Evolutionary conservation across 2,797 vertebrate species (phyloP).

Genomic region (Pteronotus mesoamericanus): DNA sequence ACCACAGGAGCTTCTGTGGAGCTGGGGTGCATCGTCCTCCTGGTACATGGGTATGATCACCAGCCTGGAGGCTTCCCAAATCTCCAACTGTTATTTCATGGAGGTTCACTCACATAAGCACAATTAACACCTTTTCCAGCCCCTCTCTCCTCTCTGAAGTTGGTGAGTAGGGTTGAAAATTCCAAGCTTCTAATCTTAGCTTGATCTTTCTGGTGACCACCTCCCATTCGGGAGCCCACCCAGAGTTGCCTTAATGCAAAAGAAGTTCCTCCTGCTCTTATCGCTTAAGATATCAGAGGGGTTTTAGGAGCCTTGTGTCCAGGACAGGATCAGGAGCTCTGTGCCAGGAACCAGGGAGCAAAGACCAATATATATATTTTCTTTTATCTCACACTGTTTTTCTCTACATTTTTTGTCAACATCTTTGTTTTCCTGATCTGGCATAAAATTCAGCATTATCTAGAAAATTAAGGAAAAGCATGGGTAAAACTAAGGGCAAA

Average conservation of each 20-base stretch:
- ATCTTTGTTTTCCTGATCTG: background rate
- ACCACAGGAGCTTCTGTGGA: background rate
- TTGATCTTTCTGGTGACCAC: background rate
- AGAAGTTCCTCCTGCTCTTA: background rate
- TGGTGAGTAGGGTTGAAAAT: background rate
- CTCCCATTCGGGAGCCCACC: background rate
- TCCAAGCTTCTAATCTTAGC: background rate
- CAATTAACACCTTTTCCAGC: background rate
- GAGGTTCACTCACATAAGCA: background rate
- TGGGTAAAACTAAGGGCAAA: background rate
- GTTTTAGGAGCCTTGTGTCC: background rate
- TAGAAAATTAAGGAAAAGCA: background rate
- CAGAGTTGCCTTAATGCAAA: background rate
- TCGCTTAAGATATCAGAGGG: background rate
- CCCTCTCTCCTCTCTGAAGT: background rate
- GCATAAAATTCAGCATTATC: background rate
- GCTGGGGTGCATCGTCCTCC: background rate
- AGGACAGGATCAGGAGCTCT: no score
- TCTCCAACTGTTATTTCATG: background rate
- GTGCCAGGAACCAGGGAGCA: no score
- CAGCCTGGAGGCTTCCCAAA: background rate
- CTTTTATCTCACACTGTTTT: background rate
- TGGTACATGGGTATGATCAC: background rate
- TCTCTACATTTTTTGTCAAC: background rate
- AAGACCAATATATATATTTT: background rate